Evolutionary conservation across 92 coral and sea anemone species (phyloP).

Genomic region (Bergia sp.): DNA sequence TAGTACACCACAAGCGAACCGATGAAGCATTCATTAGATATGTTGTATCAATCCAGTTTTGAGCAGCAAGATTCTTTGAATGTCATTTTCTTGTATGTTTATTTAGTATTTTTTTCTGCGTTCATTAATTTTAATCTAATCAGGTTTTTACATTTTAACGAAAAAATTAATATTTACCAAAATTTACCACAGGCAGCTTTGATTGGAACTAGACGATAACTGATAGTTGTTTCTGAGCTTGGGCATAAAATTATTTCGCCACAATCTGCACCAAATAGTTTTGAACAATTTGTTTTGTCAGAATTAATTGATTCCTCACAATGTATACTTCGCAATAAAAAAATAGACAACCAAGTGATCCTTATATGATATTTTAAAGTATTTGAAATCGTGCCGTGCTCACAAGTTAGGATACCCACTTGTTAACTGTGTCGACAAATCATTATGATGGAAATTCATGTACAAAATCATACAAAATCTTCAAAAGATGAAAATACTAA

Average conservation of each 20-base stretch:
- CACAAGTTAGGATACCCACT: too few species aligned
- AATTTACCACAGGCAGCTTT: not conserved
- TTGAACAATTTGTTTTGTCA: not conserved
- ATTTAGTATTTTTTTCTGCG: too few species aligned
- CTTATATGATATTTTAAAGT: not conserved
- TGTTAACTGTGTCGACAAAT: not conserved
- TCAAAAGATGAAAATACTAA: not conserved
- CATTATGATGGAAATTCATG: not conserved
- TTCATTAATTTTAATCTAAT: too few species aligned
- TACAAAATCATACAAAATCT: slow-evolving; percentile 16
- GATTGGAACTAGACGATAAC: not conserved
- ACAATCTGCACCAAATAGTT: not conserved
- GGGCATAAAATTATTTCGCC: not conserved
- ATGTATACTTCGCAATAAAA: too few species aligned
- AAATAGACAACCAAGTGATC: not conserved
- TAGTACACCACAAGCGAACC: not conserved
- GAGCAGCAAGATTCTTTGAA: too few species aligned
- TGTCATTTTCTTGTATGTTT: too few species aligned
- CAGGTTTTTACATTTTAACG: too few species aligned
- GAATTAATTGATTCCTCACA: not conserved
- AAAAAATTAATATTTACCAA: too few species aligned
- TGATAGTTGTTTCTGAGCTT: not conserved
- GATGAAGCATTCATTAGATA: too few species aligned
- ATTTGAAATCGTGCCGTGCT: too few species aligned
- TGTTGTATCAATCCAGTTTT: too few species aligned